Base-by-base conservation (phyloP, 2,888 invertebrate species). In the Hoplodrina ambigua region DNA sequence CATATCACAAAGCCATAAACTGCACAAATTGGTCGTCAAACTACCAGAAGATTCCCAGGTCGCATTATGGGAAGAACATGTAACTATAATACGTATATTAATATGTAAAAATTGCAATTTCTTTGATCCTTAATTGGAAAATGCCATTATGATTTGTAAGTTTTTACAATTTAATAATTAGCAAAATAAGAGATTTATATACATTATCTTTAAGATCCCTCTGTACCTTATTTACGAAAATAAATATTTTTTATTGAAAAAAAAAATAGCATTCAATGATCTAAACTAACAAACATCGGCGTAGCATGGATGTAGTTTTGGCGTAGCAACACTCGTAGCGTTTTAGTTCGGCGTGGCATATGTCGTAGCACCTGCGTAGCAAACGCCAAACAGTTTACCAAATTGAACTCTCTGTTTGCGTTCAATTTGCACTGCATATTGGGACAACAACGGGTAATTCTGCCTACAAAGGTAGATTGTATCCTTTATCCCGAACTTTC, bases 361-460 rank as follows among this genome's bases (percentile, higher is more conserved):
- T 41, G 49, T 71, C 64, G 74, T 72, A 73, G 67, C 75, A 59
- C 10, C 7, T 11, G 13, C 58, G 66, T 65, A 59, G 67, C 41
- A 58, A 68, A 33, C 33, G 55, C 13, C 6, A 30, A 7, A 19
- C 5, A 1, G 7, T 41, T 20, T 33, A 3, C 13, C 25, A 54
- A 33, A 49, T 46, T 59, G 30, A 41, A 41, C 41, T 41, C 5
- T 46, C 46, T 46, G 17, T 46, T 46, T 46, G 13, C 50, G 37
- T 5, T 13, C 7, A 54, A 37, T 49, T 20, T 41, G 30, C 19
- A 56, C n/a, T 60, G 33, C 37, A 41, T 57, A 46, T 57, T 55
- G 37, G 13, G 13, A 58, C 30, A 25, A n/a, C 5, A 13, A 49
- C 25, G n/a, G 19, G 17, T 30, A 25, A 52, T 54, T 11, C 20